A percentile compares a stretch with the other conserved stretches of the same genome.
Conservation (phyloP, 2,888 invertebrate genomes). For the Patella caerulea region DNA sequence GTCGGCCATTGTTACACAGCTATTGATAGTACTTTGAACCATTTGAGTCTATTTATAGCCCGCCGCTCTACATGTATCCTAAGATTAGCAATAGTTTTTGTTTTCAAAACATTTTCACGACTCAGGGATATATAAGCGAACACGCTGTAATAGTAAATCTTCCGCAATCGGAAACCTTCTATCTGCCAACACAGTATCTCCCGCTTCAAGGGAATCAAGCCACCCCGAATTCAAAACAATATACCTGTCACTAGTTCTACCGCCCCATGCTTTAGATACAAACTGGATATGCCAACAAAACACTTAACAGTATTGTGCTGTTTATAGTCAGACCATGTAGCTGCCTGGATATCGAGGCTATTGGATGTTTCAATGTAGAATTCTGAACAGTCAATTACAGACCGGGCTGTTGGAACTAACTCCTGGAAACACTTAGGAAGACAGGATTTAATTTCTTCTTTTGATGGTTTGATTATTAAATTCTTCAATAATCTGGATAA, state of each 20-base stretch:
- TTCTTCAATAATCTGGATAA: background rate
- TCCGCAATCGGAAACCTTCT: slow-evolving; percentile 35
- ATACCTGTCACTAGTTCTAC: too few species aligned
- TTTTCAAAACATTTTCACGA: slow-evolving; percentile 20
- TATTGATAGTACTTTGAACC: slow-evolving; percentile 33
- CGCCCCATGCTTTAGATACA: too few species aligned
- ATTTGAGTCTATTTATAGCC: slow-evolving; percentile 38
- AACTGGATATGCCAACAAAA: too few species aligned
- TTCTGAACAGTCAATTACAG: slow-evolving; percentile 34
- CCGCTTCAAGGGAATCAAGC: too few species aligned
- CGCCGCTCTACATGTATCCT: slow-evolving; percentile 41
- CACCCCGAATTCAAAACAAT: too few species aligned
- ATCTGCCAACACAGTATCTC: slow-evolving; percentile 37
- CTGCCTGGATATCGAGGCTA: too few species aligned
- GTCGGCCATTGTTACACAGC: too few species aligned
- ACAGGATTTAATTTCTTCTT: background rate
- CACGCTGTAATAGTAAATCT: slow-evolving; percentile 23
- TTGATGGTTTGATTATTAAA: background rate
- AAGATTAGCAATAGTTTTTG: slow-evolving; percentile 35
- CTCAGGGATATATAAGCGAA: slow-evolving; percentile 8
- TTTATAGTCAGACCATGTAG: too few species aligned
- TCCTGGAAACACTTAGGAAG: background rate
- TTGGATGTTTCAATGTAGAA: too few species aligned
- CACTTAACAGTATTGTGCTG: too few species aligned
- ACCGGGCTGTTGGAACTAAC: background rate